Percentiles rank a stretch among this genome's conserved stretches.
Conservation (phyloP, 1,140 invertebrate genomes). For the Aporrectodea caliginosa region DNA sequence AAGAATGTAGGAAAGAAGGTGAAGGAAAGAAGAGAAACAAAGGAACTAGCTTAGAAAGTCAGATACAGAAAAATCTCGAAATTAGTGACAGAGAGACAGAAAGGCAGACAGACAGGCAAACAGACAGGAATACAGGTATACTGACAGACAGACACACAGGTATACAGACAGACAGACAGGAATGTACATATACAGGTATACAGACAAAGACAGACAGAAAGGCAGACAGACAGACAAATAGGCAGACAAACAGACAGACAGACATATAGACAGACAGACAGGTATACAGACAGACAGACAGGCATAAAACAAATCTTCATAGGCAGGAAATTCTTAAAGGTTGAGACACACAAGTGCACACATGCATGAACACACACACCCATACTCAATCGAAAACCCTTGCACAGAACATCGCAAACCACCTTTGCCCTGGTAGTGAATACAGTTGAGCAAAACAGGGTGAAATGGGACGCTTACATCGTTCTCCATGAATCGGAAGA, state of each 20-base stretch:
- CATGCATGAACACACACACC: neutral
- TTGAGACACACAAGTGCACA: neutral
- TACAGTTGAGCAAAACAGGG: neutral
- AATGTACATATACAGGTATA: too few species aligned
- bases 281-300: neutral
- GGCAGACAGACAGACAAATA: neutral
- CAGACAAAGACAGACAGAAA: too few species aligned
- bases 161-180: too few species aligned
- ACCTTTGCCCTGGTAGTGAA: neutral
- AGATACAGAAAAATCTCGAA: neutral
- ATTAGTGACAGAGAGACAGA: neutral
- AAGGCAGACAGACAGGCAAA: neutral
- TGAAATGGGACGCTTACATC: slow-evolving; percentile 58
- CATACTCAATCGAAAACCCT: neutral
- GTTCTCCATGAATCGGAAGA: slow-evolving; percentile 92
- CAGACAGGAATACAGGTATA: neutral
- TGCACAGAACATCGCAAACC: neutral
- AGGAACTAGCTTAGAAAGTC: neutral
- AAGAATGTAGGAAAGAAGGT: neutral
- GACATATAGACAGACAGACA: too few species aligned
- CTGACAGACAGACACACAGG: too few species aligned
- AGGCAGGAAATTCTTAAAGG: neutral
- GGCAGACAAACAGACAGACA: too few species aligned
- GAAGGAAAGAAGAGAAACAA: neutral
- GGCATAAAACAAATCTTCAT: neutral